Evolutionary conservation across 2,797 vertebrate genomes (phyloP).

Genomic region (Heterohyrax brucei): DNA sequence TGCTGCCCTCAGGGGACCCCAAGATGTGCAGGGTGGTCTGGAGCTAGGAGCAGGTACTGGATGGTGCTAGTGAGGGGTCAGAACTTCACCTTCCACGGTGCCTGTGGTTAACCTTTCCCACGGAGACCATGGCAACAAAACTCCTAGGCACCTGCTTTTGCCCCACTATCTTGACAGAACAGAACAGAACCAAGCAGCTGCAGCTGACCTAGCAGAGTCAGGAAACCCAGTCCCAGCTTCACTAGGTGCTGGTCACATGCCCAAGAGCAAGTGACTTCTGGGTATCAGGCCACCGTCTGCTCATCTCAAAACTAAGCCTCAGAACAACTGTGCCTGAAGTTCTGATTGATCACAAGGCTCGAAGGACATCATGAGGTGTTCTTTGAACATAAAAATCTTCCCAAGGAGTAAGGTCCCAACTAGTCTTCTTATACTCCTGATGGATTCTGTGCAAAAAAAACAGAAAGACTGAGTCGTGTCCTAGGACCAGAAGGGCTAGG

Average conservation of each 20-base stretch:
- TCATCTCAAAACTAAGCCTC: constrained; percentile 40
- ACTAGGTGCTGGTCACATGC: background rate
- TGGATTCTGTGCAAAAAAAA: constrained; percentile 24
- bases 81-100: background rate
- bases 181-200: background rate
- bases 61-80: background rate
- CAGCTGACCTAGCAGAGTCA: background rate
- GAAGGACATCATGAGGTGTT: background rate
- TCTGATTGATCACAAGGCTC: constrained; percentile 39
- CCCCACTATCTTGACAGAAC: background rate
- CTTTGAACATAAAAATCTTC: constrained; percentile 62
- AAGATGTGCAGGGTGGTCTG: background rate
- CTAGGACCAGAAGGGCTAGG: constrained; percentile 7
- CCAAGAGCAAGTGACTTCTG: background rate
- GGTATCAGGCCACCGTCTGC: background rate
- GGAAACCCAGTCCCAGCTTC: background rate
- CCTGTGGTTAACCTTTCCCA: background rate
- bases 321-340: background rate
- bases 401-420: background rate
- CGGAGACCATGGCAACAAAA: constrained; percentile 14
- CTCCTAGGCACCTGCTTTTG: background rate
- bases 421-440: background rate
- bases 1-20: background rate
- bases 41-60: background rate
- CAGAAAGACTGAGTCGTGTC: constrained; percentile 18